Evolutionary conservation across 2,797 vertebrate species (phyloP), one percentile per base, ranked within the genome.

Genomic region (Valencia hispanica): DNA sequence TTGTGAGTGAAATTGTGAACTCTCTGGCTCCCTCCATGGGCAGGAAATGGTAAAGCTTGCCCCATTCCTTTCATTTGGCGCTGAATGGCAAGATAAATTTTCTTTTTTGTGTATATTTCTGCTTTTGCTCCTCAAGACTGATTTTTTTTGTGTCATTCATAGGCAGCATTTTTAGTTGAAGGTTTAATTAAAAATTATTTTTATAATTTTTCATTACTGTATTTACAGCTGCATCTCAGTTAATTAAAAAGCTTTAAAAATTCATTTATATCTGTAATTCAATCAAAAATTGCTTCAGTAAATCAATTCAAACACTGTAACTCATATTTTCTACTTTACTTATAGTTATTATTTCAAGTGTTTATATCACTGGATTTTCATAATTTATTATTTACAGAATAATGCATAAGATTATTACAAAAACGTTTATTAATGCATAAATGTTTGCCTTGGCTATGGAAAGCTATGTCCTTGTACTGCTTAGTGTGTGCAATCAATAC

Each of bases 21-120:
- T 93, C 92, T 94, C 87, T 95, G 92, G 91, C 93, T 91, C 94
- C 94, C 93, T 92, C 94, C 77, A 87, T 86, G 83, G 94, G 93
- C 47, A 50, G 75, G 47, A 87, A 65, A 10, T 75, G 55, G 77
- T 75, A 88, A 73, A 75, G 45, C 72, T 43, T 65, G 77, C 30
- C 36, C 73, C 34, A 27, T 57, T 30, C 10, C 79, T 69, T 27
- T 30, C n/a, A 25, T 68, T 72, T 48, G 63, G 27, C 66, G 80
- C 27, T 68, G 36, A 50, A 15, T n/a, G n/a, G 30, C 14, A 72
- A 45, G 76, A 45, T 30, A 69, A n/a, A 63, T 18, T 74, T 14
- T 63, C 20, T 27, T 57, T 50, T 61, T 17, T 65, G 53, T 8
- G 12, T 15, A 18, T 32, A 6, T 32, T 59, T 59, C 6, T 14